Conservation (phyloP, 2,797 vertebrate genomes). For the Gallirallus australis region DNA sequence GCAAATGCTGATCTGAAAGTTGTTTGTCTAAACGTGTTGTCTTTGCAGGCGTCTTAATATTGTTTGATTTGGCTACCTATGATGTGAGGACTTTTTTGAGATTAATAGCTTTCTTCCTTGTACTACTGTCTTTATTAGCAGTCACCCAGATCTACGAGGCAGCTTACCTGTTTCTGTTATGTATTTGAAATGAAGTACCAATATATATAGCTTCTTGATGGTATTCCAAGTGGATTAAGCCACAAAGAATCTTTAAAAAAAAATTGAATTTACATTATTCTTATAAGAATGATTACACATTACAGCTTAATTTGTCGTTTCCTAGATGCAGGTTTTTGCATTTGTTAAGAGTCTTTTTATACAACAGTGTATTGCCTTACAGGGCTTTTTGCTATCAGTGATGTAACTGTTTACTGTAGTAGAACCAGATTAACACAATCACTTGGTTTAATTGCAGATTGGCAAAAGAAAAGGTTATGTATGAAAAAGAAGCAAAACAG, state of each 20-base stretch:
- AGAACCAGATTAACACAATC: slow-evolving; percentile 11
- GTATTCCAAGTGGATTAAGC: neutral
- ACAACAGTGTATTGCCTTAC: neutral
- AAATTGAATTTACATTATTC: neutral
- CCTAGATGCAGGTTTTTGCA: neutral
- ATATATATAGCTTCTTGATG: neutral
- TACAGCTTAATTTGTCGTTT: neutral
- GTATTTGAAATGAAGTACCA: neutral
- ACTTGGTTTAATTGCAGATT: slow-evolving; percentile 82
- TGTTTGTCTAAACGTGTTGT: neutral
- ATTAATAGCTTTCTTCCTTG: neutral
- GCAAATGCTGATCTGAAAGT: neutral
- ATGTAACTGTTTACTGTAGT: neutral
- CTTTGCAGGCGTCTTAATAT: neutral
- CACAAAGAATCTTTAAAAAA: neutral
- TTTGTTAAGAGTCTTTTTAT: neutral
- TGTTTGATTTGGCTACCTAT: neutral
- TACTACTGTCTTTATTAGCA: neutral
- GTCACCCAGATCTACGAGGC: neutral
- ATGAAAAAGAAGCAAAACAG: slow-evolving; percentile 90
- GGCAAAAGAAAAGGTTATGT: slow-evolving; percentile 90
- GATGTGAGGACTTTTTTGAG: neutral
- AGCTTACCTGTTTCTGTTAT: neutral
- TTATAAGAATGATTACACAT: neutral
- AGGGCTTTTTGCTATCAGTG: neutral